Conservation (phyloP, 2,113 vertebrate species). For the Carollia perspicillata region DNA sequence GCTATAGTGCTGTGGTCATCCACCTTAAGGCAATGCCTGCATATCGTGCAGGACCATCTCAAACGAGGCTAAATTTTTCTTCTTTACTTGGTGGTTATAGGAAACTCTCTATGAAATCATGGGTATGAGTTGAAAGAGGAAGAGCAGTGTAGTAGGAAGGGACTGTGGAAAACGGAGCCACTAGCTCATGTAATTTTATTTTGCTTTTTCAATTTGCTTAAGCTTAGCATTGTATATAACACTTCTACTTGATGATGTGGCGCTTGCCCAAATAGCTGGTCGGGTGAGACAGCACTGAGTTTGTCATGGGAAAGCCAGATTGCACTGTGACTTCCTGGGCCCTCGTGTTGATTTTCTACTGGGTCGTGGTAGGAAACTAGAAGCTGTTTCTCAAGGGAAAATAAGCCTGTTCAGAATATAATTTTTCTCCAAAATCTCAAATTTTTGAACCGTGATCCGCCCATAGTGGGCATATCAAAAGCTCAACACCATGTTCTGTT, state of each 20-base stretch:
- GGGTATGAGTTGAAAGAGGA: background rate
- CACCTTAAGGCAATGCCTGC: background rate
- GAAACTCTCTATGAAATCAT: background rate
- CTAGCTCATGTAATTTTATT: background rate
- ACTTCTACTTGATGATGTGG: background rate
- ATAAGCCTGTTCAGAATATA: background rate
- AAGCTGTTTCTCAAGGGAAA: background rate
- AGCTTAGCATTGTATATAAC: background rate
- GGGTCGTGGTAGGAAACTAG: background rate
- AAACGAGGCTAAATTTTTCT: background rate
- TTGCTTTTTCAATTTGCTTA: background rate
- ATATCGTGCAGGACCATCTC: background rate
- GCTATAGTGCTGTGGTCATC: background rate
- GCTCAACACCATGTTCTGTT: background rate
- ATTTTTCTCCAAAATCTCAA: background rate
- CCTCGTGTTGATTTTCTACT: background rate
- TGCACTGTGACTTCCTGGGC: background rate
- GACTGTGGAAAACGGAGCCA: background rate
- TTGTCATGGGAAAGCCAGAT: background rate
- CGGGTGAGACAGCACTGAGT: background rate
- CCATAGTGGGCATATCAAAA: background rate
- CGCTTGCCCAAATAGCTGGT: background rate
- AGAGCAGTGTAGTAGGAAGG: background rate
- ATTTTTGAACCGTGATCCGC: background rate
- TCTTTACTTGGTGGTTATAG: background rate